phyloP scores from a whole-genome alignment of 2,888 invertebrate species.

The Fragum whitleyi region DNA sequence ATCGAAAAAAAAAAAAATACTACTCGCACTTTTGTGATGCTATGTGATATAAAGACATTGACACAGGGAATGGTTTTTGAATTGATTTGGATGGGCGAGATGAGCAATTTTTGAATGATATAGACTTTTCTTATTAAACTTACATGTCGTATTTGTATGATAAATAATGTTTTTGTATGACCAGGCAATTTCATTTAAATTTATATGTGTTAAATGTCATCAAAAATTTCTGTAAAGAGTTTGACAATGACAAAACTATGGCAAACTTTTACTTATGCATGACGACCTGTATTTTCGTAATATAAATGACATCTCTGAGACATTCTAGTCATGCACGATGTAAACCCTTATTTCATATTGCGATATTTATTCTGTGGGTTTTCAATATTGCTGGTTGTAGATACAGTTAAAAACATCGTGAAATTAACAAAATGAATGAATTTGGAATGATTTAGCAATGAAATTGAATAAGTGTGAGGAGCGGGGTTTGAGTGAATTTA shows the following conservation, averaged over 20 bases:
- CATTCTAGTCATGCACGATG: not conserved
- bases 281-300: slow-evolving; percentile 4
- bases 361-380: not conserved
- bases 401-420: too few species aligned
- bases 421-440: too few species aligned
- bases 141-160: not conserved
- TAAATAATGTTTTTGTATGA: not conserved
- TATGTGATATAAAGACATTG: too few species aligned
- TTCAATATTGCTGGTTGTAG: not conserved
- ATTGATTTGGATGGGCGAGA: too few species aligned
- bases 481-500: too few species aligned
- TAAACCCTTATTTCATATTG: not conserved
- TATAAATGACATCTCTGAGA: not conserved
- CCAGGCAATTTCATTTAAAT: not conserved
- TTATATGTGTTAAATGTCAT: not conserved
- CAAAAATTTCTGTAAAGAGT: not conserved
- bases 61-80: too few species aligned
- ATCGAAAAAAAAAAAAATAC: too few species aligned
- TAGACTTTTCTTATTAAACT: too few species aligned
- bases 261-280: slow-evolving; percentile 1
- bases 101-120: too few species aligned
- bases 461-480: too few species aligned
- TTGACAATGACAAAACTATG: not conserved
- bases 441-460: too few species aligned
- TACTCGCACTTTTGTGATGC: too few species aligned